phyloP scores from a whole-genome alignment of 2,113 vertebrate species.

The Todiramphus saurophagus region DNA sequence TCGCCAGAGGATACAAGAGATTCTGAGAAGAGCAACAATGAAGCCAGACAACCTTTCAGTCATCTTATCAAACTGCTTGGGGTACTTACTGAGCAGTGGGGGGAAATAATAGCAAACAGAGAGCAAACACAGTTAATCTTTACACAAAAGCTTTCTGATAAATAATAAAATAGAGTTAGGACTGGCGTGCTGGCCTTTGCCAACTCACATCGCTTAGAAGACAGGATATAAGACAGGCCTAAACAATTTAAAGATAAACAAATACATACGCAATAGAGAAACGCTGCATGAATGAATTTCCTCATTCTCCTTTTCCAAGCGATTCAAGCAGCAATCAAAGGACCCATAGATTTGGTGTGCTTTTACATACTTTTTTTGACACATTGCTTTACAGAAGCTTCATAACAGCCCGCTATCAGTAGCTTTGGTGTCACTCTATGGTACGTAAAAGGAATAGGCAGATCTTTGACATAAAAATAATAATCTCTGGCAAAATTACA shows the following conservation, averaged over 20 bases:
- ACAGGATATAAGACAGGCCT: not conserved
- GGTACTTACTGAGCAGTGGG: conserved; percentile 35
- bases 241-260: conserved; percentile 41
- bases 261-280: not conserved
- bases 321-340: conserved; percentile 38
- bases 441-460: conserved; percentile 41
- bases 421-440: conserved; percentile 50
- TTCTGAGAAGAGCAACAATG: conserved; percentile 49
- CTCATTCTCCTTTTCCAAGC: not conserved
- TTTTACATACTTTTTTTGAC: conserved; percentile 40
- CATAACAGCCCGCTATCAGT: not conserved
- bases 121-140: conserved; percentile 46
- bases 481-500: conserved; percentile 59
- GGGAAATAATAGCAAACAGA: conserved; percentile 28
- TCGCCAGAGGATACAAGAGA: conserved; percentile 61
- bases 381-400: conserved; percentile 16
- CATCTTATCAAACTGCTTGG: conserved; percentile 50
- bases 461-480: conserved; percentile 66
- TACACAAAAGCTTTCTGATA: conserved; percentile 36
- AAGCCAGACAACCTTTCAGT: conserved; percentile 44
- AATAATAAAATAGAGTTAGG: conserved; percentile 3
- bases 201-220: not conserved
- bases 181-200: not conserved
- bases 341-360: not conserved
- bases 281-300: not conserved